Conservation (phyloP, 1,140 invertebrate genomes). For the Hermetia illucens region DNA sequence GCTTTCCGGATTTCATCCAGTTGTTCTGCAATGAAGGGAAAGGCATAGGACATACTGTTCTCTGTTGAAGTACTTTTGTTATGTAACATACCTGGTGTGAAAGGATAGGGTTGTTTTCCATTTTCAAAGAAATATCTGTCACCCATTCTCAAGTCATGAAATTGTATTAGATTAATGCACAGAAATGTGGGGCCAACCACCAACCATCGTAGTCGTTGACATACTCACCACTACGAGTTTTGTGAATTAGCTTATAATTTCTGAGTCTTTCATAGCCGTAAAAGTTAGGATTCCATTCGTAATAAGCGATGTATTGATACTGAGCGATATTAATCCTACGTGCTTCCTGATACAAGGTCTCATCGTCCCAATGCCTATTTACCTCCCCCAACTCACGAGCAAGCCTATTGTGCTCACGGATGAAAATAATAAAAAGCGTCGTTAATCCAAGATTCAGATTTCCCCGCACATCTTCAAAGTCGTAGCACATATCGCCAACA, state of each 20-base stretch:
- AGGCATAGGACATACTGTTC: too few species aligned
- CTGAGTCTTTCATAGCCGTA: conserved; percentile 85
- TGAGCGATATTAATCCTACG: conserved; percentile 78
- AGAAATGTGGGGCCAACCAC: conserved; percentile 92
- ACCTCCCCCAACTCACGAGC: conserved; percentile 59
- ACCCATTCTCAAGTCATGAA: conserved; percentile 75
- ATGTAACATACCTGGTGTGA: too few species aligned
- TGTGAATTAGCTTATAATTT: too few species aligned
- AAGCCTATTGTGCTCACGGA: conserved; percentile 73
- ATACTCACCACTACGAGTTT: too few species aligned
- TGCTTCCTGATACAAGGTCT: conserved; percentile 85
- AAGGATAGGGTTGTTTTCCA: conserved; percentile 80
- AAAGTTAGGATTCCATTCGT: conserved; percentile 86
- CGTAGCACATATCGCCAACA: conserved; percentile 57
- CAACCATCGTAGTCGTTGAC: conserved; percentile 69
- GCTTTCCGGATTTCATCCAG: conserved; percentile 78
- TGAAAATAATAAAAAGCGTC: conserved; percentile 65
- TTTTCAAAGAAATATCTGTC: conserved; percentile 96
- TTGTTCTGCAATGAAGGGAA: too few species aligned
- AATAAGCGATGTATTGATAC: conserved; percentile 87
- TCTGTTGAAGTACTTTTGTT: too few species aligned
- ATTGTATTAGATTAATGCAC: conserved; percentile 93
- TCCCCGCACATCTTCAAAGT: conserved; percentile 61
- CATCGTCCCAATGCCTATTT: conserved; percentile 92
- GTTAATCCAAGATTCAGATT: conserved; percentile 76